Evolutionary conservation across 2,888 invertebrate genomes (phyloP), one percentile per base, ranked within the genome.

Genomic region (Drosophila colorata): DNA sequence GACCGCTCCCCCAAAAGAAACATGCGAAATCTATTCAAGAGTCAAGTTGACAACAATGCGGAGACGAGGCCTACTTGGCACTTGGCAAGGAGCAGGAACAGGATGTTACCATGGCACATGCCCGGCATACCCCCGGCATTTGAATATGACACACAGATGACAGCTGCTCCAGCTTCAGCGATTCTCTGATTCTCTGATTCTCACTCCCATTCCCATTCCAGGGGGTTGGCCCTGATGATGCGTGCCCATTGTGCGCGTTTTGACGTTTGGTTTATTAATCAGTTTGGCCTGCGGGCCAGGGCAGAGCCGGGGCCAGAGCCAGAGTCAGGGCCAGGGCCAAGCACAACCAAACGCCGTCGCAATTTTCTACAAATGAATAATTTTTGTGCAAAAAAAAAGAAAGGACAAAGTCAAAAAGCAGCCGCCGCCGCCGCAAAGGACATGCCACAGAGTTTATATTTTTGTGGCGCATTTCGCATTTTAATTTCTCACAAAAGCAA

Each of bases 191-290:
- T n/a, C n/a, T n/a, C n/a, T n/a, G n/a, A n/a, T n/a, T n/a, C n/a
- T n/a, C n/a, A n/a, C n/a, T 40, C 40, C 25, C 11, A 44, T 20
- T 74, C 48, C 58, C 58, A 67, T 63, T 69, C 64, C 48, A 37
- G 41, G 43, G 57, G 69, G 73, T 52, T 69, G 69, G 44, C 59
- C 51, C 53, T 61, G 65, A 43, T 78, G 80, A 76, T 80, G 80
- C 74, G 70, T 80, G 75, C 61, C 74, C 80, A 90, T 90, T 90
- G 90, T 90, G 79, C 80, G 41, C 90, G 82, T 87, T 91, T 91
- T 90, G 90, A 90, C 90, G 90, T 90, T 91, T 90, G 89, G 89
- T 91, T 91, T 91, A 90, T 91, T 91, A 91, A 91, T 91, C 91
- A 91, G 91, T 90, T 91, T 92, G 90, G 91, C 91, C 91, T 84